Percentiles rank a stretch among this genome's conserved stretches.
These are phyloP conservation scores for Typhlichthys subterraneus DNA, from an alignment of 2,797 vertebrate genomes.

Conservation along the genomic window DNA sequence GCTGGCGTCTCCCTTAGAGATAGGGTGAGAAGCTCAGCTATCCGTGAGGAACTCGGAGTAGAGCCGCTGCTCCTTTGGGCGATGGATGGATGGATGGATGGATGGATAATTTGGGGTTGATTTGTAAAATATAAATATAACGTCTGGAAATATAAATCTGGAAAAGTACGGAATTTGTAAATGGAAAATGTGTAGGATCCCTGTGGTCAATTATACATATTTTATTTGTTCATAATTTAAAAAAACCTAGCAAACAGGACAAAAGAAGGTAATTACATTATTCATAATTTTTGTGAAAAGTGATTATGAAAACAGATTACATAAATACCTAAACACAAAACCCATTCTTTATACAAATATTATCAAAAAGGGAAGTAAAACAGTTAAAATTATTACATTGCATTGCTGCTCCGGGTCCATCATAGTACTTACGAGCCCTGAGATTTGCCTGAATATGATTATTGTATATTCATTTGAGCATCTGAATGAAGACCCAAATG, in stretches of 20 bases:
- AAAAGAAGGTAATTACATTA: constrained; percentile 18
- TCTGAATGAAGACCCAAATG: constrained; percentile 42
- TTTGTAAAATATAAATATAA: too few species aligned
- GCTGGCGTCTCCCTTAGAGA: too few species aligned
- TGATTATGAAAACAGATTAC: constrained; percentile 11
- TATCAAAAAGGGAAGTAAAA: constrained; percentile 40
- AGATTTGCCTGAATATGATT: constrained; percentile 18
- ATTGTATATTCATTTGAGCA: not conserved
- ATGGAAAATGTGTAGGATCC: too few species aligned
- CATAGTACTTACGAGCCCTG: constrained; percentile 41
- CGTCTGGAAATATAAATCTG: too few species aligned
- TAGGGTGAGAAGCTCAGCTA: too few species aligned
- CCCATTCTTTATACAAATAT: constrained; percentile 36
- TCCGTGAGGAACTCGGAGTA: too few species aligned
- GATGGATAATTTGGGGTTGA: too few species aligned
- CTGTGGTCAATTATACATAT: constrained; percentile 11
- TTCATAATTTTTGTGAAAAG: constrained; percentile 20
- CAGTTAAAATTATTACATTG: constrained; percentile 35
- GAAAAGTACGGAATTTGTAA: too few species aligned
- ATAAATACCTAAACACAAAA: constrained; percentile 21
- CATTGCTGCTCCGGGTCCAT: constrained; percentile 18
- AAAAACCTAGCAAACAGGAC: constrained; percentile 34
- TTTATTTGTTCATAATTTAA: constrained; percentile 28
- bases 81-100: too few species aligned
- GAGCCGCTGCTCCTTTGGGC: too few species aligned